Evolutionary conservation across 1,140 invertebrate species (phyloP).

Genomic region (Coenobita brevimanus): DNA sequence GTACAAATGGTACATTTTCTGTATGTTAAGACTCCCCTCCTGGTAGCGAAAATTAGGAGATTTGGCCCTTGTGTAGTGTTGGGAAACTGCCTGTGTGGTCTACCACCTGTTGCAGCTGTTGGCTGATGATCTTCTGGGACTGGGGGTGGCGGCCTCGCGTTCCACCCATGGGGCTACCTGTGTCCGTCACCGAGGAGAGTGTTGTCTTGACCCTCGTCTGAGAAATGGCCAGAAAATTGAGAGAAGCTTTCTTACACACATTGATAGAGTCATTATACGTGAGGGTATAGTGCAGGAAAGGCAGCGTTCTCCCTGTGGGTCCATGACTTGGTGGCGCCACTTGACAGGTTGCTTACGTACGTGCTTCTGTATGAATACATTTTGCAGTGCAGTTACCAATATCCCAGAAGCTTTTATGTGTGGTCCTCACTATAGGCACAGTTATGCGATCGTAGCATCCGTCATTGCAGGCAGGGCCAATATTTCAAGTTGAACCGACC

Average conservation of each 20-base stretch:
- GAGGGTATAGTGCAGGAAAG: neutral
- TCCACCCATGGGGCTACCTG: neutral
- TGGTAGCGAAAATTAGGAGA: conserved; percentile 14
- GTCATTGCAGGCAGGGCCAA: neutral
- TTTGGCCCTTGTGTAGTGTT: conserved; percentile 13
- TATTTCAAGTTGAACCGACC: neutral
- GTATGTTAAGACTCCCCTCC: neutral
- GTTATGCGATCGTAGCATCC: neutral
- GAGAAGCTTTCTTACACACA: conserved; percentile 16
- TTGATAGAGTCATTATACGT: neutral
- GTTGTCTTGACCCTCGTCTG: neutral
- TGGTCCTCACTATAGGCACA: neutral
- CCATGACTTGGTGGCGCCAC: neutral
- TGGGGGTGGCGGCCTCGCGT: conserved; percentile 2
- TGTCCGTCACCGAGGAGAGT: neutral
- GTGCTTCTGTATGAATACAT: neutral
- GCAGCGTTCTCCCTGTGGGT: neutral
- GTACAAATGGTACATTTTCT: conserved; percentile 23
- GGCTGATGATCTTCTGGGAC: neutral
- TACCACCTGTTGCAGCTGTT: neutral
- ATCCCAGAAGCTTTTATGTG: neutral
- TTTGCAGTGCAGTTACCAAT: neutral
- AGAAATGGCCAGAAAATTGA: neutral
- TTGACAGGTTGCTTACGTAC: neutral
- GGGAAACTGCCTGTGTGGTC: conserved; percentile 13